Evolutionary conservation across 1,140 invertebrate genomes (phyloP), one percentile per base, ranked within the genome.

Genomic region (Wasmannia auropunctata): DNA sequence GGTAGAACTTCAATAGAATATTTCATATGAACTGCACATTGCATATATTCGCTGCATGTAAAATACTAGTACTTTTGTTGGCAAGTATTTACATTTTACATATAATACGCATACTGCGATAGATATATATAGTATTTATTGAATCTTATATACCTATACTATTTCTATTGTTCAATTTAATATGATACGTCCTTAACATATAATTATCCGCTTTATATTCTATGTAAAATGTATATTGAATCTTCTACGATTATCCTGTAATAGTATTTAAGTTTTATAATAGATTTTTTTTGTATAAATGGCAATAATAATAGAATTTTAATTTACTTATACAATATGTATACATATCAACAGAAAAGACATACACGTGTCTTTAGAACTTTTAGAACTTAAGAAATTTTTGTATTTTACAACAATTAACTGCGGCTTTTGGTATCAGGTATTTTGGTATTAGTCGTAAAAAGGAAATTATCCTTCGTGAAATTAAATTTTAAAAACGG

Each of bases 231-330:
- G n/a, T n/a, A 14, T 28, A 58, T 40, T 16, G 51, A 8, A 75
- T 16, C 2, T 58, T 1, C 1, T 72, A 25, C 25, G 5, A 43
- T 43, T 43, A 40, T 62, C 3, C 10, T 62, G 28, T 37, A 43
- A 43, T n/a, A 28, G 5, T 1, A 56, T 74, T 22, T 37, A 74
- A 56, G 14, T 74, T 60, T 63, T 63, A 37, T 16, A 14, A 67
- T 67, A 46, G 46, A 46, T 43, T 28, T 63, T 77, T 43, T 62
- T 63, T 22, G 2, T 60, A 43, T 43, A 43, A 63, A 76, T 76
- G 74, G 74, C 74, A 62, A 77, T 74, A 74, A 74, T 31, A 25
- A 43, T 40, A 28, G 0, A 62, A 77, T 19, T 58, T 63, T 63
- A 43, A 22, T 6, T 63, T 63, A n/a, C 2, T 34, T 63, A 58